phyloP scores from a whole-genome alignment of 1,140 invertebrate genomes.

The Colletes latitarsis region DNA sequence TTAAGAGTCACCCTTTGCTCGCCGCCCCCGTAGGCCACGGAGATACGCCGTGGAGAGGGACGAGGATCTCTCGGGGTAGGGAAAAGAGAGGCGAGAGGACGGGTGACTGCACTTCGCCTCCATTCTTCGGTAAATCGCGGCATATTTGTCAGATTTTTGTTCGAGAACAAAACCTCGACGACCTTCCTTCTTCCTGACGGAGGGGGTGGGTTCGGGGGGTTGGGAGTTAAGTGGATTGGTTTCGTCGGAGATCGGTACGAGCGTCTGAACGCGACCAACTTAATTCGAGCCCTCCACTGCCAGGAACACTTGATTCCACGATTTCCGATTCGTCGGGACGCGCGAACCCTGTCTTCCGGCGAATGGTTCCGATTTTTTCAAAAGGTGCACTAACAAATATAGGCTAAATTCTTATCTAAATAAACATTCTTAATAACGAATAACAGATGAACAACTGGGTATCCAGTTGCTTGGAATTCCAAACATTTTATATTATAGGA shows the following conservation, averaged over 20 bases:
- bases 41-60: slow-evolving; percentile 12
- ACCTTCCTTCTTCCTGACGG: slow-evolving; percentile 47
- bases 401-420: too few species aligned
- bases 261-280: slow-evolving; percentile 56
- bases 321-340: slow-evolving; percentile 4
- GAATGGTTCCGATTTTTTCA: not conserved
- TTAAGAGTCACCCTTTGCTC: slow-evolving; percentile 70
- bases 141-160: slow-evolving; percentile 82
- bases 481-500: too few species aligned
- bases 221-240: slow-evolving; percentile 78
- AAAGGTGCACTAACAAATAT: too few species aligned
- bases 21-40: slow-evolving; percentile 1
- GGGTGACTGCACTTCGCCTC: slow-evolving; percentile 64
- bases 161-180: slow-evolving; percentile 75
- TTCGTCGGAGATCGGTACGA: slow-evolving; percentile 68
- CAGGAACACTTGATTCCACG: slow-evolving; percentile 35
- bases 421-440: too few species aligned
- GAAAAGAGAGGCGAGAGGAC: too few species aligned
- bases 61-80: slow-evolving; percentile 16
- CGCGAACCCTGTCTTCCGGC: not conserved
- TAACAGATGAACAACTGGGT: too few species aligned
- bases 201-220: slow-evolving; percentile 14
- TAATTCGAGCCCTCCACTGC: slow-evolving; percentile 45
- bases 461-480: too few species aligned
- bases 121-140: slow-evolving; percentile 79